Base-by-base conservation (phyloP, 2,113 vertebrate species). In the Myotis brandtii region DNA sequence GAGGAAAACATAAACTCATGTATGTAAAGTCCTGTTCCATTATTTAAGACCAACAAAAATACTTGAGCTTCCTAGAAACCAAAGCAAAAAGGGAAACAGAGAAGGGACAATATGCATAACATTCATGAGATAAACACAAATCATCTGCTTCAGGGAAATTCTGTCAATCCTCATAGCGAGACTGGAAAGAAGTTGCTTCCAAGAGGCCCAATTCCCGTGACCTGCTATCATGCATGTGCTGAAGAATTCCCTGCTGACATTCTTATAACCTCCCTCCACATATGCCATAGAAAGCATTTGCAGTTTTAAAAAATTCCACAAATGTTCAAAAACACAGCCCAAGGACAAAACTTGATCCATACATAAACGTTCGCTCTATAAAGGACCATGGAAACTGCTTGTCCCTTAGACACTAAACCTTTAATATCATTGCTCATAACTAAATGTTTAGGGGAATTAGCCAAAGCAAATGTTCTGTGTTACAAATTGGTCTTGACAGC, bases 51-150 rank as follows among this genome's bases (percentile, higher is more conserved):
- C 20, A 3, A 81, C 6, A 82, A n/a, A 80, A 80, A 94, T 92
- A 46, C 13, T n/a, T 84, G 66, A 90, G 89, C 52, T 86, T 96
- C 85, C 93, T 85, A 70, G 86, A 21, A 93, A 90, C 81, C 81
- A 85, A 86, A 88, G 67, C 46, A 94, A 92, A 93, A 81, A 85
- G 46, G 40, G 69, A 79, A 86, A 56, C 50, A 34, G 23, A 27
- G 9, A 69, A 50, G 69, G 50, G 86, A 62, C 7, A 85, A 37
- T 12, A 62, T 34, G 0, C 6, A 27, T 11, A 54, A 32, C 4
- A 56, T 40, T 3, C 3, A 1, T 93, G 56, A 94, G 67, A 62
- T 48, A 37, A 87, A 93, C 72, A 27, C n/a, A 48, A 23, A 72
- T 59, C 54, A 92, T 4, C 30, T 46, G 13, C 16, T 81, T 81